Base-by-base conservation (phyloP, 2,113 vertebrate genomes). In the Puntigrus tetrazona region DNA sequence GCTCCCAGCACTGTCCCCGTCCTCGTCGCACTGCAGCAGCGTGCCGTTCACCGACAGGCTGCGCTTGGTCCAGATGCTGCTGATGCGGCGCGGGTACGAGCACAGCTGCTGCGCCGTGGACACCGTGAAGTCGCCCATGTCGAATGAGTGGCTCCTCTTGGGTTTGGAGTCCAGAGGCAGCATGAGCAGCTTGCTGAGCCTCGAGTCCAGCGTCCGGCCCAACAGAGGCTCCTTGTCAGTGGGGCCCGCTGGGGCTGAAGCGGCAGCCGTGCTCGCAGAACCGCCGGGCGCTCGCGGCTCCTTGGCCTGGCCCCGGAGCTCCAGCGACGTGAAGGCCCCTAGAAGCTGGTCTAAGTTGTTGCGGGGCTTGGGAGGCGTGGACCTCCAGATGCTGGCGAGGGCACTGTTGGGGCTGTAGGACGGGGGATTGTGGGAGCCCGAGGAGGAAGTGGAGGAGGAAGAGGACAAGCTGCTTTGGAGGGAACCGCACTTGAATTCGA, bases 11-110 rank as follows among this genome's bases (percentile, higher is more conserved):
- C 94, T 87, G 18, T 97, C 96, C 87, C 94, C 97, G 78, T 90
- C 93, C 88, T 97, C 96, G 65, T 98, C 96, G 0, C 96, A 98
- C 88, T 97, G 97, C 90, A 98, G 94, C 86, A 99, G 94, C 96
- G 97, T 98, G 90, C 98, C 97, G 0, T 98, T 99, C 73, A 99
- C 96, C 0, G 98, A 99, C 84, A 98, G 95, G 92, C 98, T 99
- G 88, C 98, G 96, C 89, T 97, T 99, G 92, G 97, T 99, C 98
- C 98, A 99, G 95, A 99, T 97, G 91, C 96, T 97, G 38, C 96
- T 96, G 89, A 97, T 96, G 91, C 95, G 95, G 89, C 95, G 95
- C 3, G 97, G 97, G 83, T 97, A 94, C 88, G 90, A 96, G 89
- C 94, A 95, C 91, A 95, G 94, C 63, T 97, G 96, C 0, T 92